Evolutionary conservation across 2,888 invertebrate species (phyloP).

Genomic region (Meliscaeva auricollis): DNA sequence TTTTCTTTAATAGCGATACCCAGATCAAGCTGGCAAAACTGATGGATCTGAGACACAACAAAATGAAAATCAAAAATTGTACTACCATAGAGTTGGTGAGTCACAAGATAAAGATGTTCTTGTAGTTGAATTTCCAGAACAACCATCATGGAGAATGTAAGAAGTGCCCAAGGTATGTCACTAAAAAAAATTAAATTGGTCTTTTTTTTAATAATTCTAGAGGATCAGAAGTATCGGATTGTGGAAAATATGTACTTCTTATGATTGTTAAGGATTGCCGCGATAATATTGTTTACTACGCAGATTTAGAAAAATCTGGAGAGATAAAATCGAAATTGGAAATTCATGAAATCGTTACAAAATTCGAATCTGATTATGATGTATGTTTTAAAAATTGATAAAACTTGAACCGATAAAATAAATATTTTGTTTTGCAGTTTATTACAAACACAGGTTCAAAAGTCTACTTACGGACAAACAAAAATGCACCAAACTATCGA

Average conservation of each 20-base stretch:
- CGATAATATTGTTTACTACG: constrained; percentile 95
- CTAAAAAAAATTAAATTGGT: background rate
- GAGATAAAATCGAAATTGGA: constrained; percentile 88
- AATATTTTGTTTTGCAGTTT: constrained; percentile 86
- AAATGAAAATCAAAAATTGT: constrained; percentile 96
- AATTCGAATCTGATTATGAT: constrained; percentile 97
- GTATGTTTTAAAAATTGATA: constrained; percentile 83
- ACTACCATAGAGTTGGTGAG: constrained; percentile 95
- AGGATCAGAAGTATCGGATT: constrained; percentile 93
- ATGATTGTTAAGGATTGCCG: constrained; percentile 94
- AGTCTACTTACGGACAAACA: constrained; percentile 95
- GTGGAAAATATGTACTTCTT: constrained; percentile 95
- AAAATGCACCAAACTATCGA: constrained; percentile 95
- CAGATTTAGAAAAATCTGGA: constrained; percentile 88
- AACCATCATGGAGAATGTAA: constrained; percentile 96
- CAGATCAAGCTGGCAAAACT: constrained; percentile 91
- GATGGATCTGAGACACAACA: constrained; percentile 96
- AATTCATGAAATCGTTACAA: constrained; percentile 92
- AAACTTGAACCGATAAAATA: background rate
- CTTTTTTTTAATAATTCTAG: constrained; percentile 84
- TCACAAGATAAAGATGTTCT: constrained; percentile 93
- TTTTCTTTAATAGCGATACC: constrained; percentile 87
- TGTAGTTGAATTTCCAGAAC: constrained; percentile 94
- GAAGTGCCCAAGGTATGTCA: background rate
- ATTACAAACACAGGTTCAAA: constrained; percentile 93